Percentiles rank a stretch among this genome's conserved stretches.
Conservation (phyloP, 64 coral and sea anemone species). For the Cladopsammia gracilis region DNA sequence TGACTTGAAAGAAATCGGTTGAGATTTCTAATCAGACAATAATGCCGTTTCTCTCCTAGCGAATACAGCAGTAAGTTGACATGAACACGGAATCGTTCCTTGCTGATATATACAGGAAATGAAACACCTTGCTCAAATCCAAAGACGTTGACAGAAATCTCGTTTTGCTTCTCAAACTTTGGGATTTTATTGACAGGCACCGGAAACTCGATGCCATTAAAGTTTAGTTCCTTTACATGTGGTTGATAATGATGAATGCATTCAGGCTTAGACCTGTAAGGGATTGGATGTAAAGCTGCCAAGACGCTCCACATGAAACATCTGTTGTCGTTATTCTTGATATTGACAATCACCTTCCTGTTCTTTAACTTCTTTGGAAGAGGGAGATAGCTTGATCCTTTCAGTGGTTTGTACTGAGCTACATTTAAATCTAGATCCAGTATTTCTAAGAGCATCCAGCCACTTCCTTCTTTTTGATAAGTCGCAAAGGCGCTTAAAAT, state of each 20-base stretch:
- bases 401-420: conserved; percentile 47
- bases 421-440: conserved; percentile 44
- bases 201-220: conserved; percentile 46
- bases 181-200: conserved; percentile 35
- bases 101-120: conserved; percentile 59
- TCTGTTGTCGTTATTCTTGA: conserved; percentile 62
- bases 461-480: conserved; percentile 44
- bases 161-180: conserved; percentile 79
- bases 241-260: conserved; percentile 31
- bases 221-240: conserved; percentile 50
- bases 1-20: conserved; percentile 43
- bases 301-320: conserved; percentile 69
- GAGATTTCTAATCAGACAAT: conserved; percentile 54
- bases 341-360: conserved; percentile 57
- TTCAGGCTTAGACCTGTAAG: not conserved
- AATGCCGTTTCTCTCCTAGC: not conserved
- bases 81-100: conserved; percentile 23
- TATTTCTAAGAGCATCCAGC: conserved; percentile 31
- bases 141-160: conserved; percentile 49
- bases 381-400: conserved; percentile 44
- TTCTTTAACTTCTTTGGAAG: conserved; percentile 30
- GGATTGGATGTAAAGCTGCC: conserved; percentile 26
- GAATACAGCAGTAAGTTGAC: conserved; percentile 61
- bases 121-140: not conserved
- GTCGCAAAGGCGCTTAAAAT: not conserved